Percentiles rank a stretch among this genome's conserved stretches.
phyloP scores from a whole-genome alignment of 1,140 invertebrate genomes.

The Zophobas morio region DNA sequence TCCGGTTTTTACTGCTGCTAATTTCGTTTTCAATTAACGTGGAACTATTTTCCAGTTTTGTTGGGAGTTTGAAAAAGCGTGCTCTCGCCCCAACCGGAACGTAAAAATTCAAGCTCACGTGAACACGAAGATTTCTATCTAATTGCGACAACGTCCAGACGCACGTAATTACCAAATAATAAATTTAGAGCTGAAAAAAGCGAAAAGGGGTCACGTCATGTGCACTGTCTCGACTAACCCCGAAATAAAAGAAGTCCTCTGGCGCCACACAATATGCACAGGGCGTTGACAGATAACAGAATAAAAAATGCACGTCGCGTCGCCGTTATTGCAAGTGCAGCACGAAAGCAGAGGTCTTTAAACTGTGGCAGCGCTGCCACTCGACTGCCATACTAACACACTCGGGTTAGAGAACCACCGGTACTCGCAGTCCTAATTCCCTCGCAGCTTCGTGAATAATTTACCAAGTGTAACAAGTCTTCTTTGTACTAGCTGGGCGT shows the following conservation, averaged over 20 bases:
- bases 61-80: neutral
- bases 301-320: slow-evolving; percentile 37
- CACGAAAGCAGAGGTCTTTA: neutral
- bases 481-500: slow-evolving; percentile 20
- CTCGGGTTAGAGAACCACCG: neutral
- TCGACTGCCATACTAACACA: neutral
- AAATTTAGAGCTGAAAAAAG: slow-evolving; percentile 10
- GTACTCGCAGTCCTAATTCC: slow-evolving; percentile 19
- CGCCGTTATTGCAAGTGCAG: neutral
- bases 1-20: neutral
- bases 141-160: slow-evolving; percentile 16
- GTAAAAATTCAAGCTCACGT: slow-evolving; percentile 17
- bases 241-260: slow-evolving; percentile 12
- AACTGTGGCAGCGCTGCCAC: neutral
- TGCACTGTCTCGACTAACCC: neutral
- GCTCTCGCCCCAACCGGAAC: neutral
- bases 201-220: slow-evolving; percentile 28
- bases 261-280: slow-evolving; percentile 32
- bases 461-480: slow-evolving; percentile 34
- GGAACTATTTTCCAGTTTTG: slow-evolving; percentile 9
- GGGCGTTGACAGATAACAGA: slow-evolving; percentile 46
- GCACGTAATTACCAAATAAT: slow-evolving; percentile 17
- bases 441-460: slow-evolving; percentile 26
- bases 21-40: slow-evolving; percentile 1
- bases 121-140: slow-evolving; percentile 1